Percentiles rank a stretch among this genome's conserved stretches.
phyloP scores from a whole-genome alignment of 2,113 vertebrate species.

The Lichenostomus cassidix region DNA sequence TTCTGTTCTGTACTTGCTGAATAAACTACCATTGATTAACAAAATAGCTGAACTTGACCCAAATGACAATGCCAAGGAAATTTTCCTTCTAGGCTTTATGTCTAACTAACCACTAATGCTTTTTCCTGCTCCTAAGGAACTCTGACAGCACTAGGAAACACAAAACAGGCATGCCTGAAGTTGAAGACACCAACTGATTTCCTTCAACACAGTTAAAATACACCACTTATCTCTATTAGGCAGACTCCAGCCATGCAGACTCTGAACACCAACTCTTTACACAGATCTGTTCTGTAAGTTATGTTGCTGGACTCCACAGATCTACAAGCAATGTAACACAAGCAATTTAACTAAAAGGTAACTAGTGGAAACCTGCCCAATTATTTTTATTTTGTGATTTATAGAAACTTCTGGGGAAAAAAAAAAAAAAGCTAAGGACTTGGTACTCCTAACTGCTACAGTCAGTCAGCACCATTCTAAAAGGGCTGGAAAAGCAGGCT shows the following conservation, averaged over 20 bases:
- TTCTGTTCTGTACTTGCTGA: background rate
- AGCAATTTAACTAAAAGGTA: background rate
- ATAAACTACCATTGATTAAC: background rate
- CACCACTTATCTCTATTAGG: background rate
- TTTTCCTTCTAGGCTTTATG: background rate
- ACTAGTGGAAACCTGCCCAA: background rate
- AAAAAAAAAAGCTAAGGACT: background rate
- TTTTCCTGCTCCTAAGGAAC: background rate
- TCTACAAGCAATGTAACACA: background rate
- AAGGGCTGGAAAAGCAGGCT: background rate
- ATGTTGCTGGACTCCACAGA: background rate
- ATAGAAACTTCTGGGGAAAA: rapidly evolving
- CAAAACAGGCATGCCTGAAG: background rate
- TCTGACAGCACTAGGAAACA: background rate
- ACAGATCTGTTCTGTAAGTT: background rate
- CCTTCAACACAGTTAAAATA: background rate
- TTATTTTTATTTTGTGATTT: background rate
- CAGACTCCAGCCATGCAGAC: background rate
- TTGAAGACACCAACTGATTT: background rate
- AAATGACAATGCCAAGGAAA: background rate
- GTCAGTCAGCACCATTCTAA: background rate
- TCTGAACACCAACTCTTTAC: background rate
- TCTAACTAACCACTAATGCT: background rate
- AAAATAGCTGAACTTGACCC: background rate
- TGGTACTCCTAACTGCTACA: background rate